Evolutionary conservation across 2,113 vertebrate species (phyloP).

Genomic region (Bubo scandiacus): DNA sequence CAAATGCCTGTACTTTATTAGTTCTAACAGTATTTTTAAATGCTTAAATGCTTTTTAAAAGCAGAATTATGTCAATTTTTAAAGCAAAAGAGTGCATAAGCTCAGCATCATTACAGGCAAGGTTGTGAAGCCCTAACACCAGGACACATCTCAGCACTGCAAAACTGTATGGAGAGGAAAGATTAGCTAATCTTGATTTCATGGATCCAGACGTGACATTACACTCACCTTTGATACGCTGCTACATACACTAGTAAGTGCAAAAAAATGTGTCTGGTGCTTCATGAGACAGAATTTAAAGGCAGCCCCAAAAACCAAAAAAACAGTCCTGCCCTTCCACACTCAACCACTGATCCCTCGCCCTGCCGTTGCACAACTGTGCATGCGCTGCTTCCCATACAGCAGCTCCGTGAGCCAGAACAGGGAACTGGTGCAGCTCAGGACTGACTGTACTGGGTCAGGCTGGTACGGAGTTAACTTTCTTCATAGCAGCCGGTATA

Average conservation of each 20-base stretch:
- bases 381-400: fast-evolving
- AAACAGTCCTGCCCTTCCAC: background rate
- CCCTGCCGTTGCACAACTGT: too few relatives aligned
- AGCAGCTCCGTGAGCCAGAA: background rate
- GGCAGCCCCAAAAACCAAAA: background rate
- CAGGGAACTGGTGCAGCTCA: background rate
- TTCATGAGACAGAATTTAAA: background rate
- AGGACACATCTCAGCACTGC: background rate
- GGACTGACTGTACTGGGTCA: too few relatives aligned
- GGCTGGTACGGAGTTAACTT: background rate
- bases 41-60: background rate
- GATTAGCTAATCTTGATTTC: background rate
- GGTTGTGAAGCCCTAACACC: background rate
- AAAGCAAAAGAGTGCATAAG: background rate
- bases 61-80: background rate
- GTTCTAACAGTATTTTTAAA: background rate
- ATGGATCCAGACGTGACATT: background rate
- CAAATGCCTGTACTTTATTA: background rate
- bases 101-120: background rate
- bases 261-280: background rate
- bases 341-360: background rate
- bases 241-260: background rate
- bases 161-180: background rate
- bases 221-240: background rate
- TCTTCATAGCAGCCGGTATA: background rate